Evolutionary conservation across 2,113 vertebrate species (phyloP), one percentile per base, ranked within the genome.

Genomic region (Strix aluco): DNA sequence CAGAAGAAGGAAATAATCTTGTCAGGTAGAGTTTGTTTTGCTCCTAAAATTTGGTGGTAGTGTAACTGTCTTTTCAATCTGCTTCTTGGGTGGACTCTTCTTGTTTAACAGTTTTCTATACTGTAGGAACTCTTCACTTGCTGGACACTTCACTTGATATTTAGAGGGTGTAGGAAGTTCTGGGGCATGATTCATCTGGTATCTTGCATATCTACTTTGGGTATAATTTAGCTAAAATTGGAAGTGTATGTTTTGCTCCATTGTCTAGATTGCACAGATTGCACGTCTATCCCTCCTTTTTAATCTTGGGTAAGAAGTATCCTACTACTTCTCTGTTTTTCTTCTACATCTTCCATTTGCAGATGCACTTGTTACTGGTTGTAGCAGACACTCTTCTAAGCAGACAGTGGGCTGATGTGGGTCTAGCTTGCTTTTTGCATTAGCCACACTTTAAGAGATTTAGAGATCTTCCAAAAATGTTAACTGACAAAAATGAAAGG

Each of bases 1-100:
- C 99, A 96, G 93, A 97, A 27, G 94, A 98, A 94, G 99, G 99
- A 88, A 95, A 85, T 65, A 99, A 99, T 97, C 98, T 97, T 6
- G 91, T 99, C 92, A 99, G 99, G 99, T 99, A 96, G 72, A 91
- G 51, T 9, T 51, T 42, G 29, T 66, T 92, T 92, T 54, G 15
- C 51, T 86, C 65, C n/a, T 61, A 16, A 70, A 51, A 42, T 86
- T 63, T 78, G 47, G 32, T 44, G 30, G 12, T 59, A 52, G 17
- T 29, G 47, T 36, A 81, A n/a, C 21, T 79, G 7, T 54, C 15
- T 75, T 26, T 84, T 87, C 27, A 38, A 0, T 58, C 58, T 87
- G 13, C 49, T 10, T 71, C 40, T 62, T 61, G 36, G 14, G 57
- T 47, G 12, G 46, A 19, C 36, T 74, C 42, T 44, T 65, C 57